Evolutionary conservation across 2,113 vertebrate species (phyloP).

Genomic region (Grammomys surdaster): DNA sequence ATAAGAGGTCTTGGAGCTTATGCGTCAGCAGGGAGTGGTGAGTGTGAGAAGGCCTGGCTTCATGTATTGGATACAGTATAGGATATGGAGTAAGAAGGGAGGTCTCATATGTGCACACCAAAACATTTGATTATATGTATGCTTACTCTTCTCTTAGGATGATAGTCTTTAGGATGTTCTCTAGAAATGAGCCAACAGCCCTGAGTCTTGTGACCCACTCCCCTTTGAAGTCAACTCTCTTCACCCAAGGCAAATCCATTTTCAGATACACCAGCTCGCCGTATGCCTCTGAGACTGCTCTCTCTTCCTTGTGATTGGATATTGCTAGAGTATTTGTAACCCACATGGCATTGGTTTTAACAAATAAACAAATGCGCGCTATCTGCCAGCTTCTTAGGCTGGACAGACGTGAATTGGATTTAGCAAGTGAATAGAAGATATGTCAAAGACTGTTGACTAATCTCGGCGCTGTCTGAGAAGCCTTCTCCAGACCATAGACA

Average conservation of each 20-base stretch:
- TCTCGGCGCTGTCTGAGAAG: constrained; percentile 48
- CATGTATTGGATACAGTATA: not conserved
- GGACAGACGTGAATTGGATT: not conserved
- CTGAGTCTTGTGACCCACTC: no score
- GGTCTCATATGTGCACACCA: rapidly evolving
- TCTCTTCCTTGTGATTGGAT: not conserved
- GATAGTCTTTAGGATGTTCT: not conserved
- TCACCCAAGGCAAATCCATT: not conserved
- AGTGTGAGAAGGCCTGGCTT: not conserved
- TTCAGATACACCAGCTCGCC: not conserved
- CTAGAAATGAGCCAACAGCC: not conserved
- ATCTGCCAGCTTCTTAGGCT: constrained; percentile 62
- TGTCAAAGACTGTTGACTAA: constrained; percentile 16
- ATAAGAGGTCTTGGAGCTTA: not conserved
- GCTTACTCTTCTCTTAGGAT: not conserved
- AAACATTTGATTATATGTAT: not conserved
- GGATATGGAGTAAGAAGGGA: not conserved
- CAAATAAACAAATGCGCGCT: constrained; percentile 16
- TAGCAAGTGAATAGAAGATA: constrained; percentile 65
- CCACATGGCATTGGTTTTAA: constrained; percentile 57
- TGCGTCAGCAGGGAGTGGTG: not conserved
- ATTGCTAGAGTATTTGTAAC: constrained; percentile 40
- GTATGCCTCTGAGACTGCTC: not conserved
- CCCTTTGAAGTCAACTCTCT: not conserved
- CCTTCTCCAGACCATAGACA: constrained; percentile 44